These are phyloP conservation scores for Rotaria magnacalcarata DNA, from an alignment of 2,888 invertebrate genomes.

Conservation along the genomic window DNA sequence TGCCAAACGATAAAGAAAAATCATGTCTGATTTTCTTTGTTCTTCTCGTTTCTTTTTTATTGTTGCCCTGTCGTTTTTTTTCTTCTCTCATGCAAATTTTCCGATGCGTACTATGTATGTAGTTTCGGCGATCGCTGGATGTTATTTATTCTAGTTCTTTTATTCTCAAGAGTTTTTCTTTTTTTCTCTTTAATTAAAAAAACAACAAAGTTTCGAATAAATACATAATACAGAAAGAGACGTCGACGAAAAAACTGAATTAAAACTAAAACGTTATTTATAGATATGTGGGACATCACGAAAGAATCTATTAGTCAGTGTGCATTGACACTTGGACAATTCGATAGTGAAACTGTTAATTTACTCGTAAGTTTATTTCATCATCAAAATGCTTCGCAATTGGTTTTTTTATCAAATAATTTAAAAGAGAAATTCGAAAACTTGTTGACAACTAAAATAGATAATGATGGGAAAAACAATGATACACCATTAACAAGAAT, in stretches of 20 bases:
- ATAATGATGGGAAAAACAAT: not conserved
- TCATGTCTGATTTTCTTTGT: not conserved
- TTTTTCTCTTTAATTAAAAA: not conserved
- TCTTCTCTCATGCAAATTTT: slow-evolving; percentile 10
- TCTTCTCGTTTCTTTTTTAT: not conserved
- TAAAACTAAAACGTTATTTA: not conserved
- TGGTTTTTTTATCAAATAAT: not conserved
- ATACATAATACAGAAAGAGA: not conserved
- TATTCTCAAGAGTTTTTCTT: not conserved
- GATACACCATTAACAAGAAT: slow-evolving; percentile 4
- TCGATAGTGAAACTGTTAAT: not conserved
- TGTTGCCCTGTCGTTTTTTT: not conserved
- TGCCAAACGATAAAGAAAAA: not conserved
- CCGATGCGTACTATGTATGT: slow-evolving; percentile 21
- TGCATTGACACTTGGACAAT: not conserved
- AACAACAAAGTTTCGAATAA: not conserved
- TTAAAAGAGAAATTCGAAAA: not conserved
- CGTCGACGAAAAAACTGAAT: not conserved
- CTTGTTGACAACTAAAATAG: not conserved
- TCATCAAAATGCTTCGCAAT: not conserved
- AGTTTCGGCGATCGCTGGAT: not conserved
- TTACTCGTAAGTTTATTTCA: not conserved
- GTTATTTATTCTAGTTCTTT: slow-evolving; percentile 15
- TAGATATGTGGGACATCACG: not conserved
- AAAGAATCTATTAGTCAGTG: not conserved